A percentile compares a stretch with the other conserved stretches of the same genome.
These are phyloP conservation scores for Myocastor coypus DNA, from an alignment of 2,113 vertebrate species.

Conservation along the genomic window DNA sequence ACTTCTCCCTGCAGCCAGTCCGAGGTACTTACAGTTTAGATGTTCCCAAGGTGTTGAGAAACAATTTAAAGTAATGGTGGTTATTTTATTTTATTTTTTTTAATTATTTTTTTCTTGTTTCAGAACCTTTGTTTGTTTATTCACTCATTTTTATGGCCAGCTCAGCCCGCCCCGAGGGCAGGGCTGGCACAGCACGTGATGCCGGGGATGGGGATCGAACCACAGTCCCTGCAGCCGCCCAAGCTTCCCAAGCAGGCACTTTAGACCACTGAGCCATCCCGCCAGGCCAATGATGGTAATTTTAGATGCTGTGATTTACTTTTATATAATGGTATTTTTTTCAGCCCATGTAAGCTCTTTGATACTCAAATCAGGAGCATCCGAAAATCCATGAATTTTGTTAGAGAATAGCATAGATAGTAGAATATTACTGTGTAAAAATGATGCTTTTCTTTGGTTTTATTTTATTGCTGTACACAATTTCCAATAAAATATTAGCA, in stretches of 20 bases:
- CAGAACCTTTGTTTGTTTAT: no score
- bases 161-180: no score
- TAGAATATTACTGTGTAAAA: constrained; percentile 42
- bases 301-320: constrained; percentile 56
- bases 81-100: no score
- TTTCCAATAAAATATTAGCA: constrained; percentile 73
- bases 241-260: no score
- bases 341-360: constrained; percentile 31
- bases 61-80: background rate
- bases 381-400: constrained; percentile 60
- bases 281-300: constrained; percentile 1
- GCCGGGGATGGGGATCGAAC: no score
- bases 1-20: background rate
- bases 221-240: no score
- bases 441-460: constrained; percentile 36
- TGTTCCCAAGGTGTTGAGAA: constrained; percentile 39
- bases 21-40: background rate
- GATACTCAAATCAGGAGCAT: background rate
- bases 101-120: no score
- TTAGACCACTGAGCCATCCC: no score
- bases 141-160: no score
- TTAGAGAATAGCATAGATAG: constrained; percentile 35
- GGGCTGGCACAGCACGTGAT: no score
- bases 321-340: constrained; percentile 68
- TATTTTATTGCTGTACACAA: constrained; percentile 42